A percentile compares a stretch with the other conserved stretches of the same genome.
phyloP scores from a whole-genome alignment of 2,797 vertebrate species.

The Dipus sagitta region DNA sequence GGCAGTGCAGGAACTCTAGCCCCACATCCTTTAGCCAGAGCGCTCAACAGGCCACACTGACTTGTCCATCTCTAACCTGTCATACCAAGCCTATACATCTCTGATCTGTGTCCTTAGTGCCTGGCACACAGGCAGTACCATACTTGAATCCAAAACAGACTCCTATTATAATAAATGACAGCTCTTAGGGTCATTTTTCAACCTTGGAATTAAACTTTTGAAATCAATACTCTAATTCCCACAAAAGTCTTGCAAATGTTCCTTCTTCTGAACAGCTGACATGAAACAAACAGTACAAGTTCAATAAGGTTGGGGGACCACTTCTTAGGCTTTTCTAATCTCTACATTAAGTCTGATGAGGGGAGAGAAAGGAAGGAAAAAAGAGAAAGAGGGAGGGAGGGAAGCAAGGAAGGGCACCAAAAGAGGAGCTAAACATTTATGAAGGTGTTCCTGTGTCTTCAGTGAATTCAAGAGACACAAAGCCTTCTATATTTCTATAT shows the following conservation, averaged over 20 bases:
- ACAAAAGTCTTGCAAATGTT: not conserved
- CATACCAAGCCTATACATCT: not conserved
- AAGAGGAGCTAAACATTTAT: not conserved
- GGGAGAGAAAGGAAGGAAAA: no score
- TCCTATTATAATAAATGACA: not conserved
- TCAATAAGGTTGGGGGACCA: not conserved
- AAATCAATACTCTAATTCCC: not conserved
- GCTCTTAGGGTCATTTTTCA: not conserved
- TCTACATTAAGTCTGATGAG: slow-evolving; percentile 10
- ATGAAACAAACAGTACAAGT: not conserved
- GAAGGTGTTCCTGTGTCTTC: not conserved
- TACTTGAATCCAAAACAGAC: not conserved
- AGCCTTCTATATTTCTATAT: not conserved
- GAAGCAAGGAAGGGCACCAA: not conserved
- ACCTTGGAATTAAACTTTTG: not conserved
- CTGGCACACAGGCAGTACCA: not conserved
- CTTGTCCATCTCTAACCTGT: not conserved
- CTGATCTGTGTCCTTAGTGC: not conserved
- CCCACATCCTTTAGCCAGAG: not conserved
- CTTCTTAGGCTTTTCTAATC: slow-evolving; percentile 21
- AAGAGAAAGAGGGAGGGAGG: no score
- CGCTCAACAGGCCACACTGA: not conserved
- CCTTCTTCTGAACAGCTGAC: not conserved
- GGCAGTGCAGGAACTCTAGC: not conserved
- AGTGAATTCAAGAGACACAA: not conserved